Percentiles rank a stretch among this genome's conserved stretches.
Conservation (phyloP, 2,113 vertebrate genomes). For the Amphilophus citrinellus region DNA sequence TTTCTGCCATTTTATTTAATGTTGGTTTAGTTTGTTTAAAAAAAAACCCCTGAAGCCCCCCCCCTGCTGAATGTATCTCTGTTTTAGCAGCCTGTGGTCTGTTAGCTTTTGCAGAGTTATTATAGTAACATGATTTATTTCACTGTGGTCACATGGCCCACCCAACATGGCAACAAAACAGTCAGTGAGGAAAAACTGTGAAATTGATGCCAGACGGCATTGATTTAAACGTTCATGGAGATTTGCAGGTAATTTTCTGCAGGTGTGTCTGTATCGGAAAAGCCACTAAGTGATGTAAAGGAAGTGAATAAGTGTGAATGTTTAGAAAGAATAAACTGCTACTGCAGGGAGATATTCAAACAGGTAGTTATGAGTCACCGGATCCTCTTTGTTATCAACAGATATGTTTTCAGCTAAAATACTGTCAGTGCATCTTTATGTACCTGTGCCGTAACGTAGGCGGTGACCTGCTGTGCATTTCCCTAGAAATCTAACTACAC, state of each 20-base stretch:
- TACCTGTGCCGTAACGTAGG: fast-evolving
- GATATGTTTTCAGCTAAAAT: background rate
- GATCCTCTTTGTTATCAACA: fast-evolving
- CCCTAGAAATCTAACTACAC: fast-evolving
- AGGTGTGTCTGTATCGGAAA: background rate
- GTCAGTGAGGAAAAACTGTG: background rate
- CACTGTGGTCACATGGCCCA: background rate
- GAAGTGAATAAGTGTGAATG: background rate
- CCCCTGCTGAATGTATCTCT: background rate
- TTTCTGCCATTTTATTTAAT: background rate
- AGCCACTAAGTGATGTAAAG: background rate
- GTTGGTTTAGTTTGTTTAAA: no score
- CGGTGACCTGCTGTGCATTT: fast-evolving
- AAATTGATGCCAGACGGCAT: background rate
- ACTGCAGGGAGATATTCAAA: background rate
- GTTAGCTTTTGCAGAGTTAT: background rate
- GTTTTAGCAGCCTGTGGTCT: no score
- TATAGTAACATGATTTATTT: background rate
- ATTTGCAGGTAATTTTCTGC: background rate
- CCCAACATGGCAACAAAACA: background rate
- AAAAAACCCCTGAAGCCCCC: background rate
- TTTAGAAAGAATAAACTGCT: background rate
- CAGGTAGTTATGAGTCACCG: background rate
- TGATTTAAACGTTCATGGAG: background rate
- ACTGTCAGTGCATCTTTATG: background rate